Evolutionary conservation across 2,797 vertebrate genomes (phyloP).

Genomic region (Rhinogobio ventralis): DNA sequence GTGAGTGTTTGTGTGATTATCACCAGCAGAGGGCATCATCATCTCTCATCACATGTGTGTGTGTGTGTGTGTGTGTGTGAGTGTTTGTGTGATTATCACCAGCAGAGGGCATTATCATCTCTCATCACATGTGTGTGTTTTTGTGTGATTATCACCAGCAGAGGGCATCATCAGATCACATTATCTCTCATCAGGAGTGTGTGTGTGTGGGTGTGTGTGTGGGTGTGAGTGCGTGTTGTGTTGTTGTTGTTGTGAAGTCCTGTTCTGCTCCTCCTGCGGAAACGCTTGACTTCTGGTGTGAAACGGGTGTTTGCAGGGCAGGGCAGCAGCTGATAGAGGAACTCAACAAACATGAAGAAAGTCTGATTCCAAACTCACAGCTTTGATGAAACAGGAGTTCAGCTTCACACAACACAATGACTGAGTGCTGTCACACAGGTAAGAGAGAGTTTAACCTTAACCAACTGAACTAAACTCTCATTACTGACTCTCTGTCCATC

Average conservation of each 20-base stretch:
- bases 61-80: too few relatives aligned
- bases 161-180: constrained; percentile 12
- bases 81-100: too few relatives aligned
- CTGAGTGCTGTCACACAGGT: constrained; percentile 27
- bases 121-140: background rate
- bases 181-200: background rate
- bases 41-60: too few relatives aligned
- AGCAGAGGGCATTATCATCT: too few relatives aligned
- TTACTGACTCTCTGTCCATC: background rate
- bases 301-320: constrained; percentile 3
- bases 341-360: constrained; percentile 25
- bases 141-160: background rate
- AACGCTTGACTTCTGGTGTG: constrained; percentile 44
- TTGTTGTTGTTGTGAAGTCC: background rate
- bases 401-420: background rate
- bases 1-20: too few relatives aligned
- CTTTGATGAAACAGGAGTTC: background rate
- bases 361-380: background rate
- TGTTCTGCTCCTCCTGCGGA: constrained; percentile 6
- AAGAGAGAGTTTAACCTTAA: background rate
- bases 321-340: constrained; percentile 32
- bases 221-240: background rate
- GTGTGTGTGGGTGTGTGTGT: background rate
- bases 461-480: too few relatives aligned
- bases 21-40: too few relatives aligned